A percentile compares a stretch with the other conserved stretches of the same genome.
These are phyloP conservation scores for Microcebus tavaratra DNA, from an alignment of 2,113 vertebrate genomes.

Conservation along the genomic window DNA sequence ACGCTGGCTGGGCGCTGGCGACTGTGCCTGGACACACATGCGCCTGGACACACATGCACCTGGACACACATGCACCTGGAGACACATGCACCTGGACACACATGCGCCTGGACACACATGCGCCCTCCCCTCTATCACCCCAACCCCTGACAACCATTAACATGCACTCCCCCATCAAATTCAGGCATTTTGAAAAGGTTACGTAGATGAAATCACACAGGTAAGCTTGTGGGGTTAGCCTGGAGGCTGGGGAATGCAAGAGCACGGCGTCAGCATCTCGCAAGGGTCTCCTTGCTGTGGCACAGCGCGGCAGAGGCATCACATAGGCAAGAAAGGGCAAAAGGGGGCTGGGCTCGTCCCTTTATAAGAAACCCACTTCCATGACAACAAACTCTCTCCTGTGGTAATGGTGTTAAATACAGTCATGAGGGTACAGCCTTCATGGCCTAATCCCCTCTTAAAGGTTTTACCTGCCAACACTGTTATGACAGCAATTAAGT, in stretches of 20 bases:
- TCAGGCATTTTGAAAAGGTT: background rate
- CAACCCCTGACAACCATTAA: background rate
- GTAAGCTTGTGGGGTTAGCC: no score
- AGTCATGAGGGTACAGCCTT: background rate
- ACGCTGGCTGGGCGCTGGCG: background rate
- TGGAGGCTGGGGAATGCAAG: background rate
- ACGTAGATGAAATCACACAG: background rate
- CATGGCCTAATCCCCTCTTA: background rate
- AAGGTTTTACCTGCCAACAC: background rate
- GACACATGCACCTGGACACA: no score
- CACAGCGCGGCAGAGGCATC: background rate
- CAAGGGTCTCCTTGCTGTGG: background rate
- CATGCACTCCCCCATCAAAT: background rate
- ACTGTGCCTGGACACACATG: background rate
- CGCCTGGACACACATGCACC: background rate
- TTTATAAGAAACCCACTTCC: background rate
- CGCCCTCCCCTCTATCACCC: background rate
- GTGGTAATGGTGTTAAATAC: background rate
- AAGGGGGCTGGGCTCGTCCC: background rate
- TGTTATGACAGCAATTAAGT: no score
- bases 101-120: background rate
- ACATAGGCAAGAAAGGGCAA: rapidly evolving
- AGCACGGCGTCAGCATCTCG: background rate
- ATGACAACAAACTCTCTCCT: no score
- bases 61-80: background rate